Percentiles rank a stretch among this genome's conserved stretches.
These are phyloP conservation scores for Cyanistes caeruleus DNA, from an alignment of 2,113 vertebrate genomes.

Conservation along the genomic window DNA sequence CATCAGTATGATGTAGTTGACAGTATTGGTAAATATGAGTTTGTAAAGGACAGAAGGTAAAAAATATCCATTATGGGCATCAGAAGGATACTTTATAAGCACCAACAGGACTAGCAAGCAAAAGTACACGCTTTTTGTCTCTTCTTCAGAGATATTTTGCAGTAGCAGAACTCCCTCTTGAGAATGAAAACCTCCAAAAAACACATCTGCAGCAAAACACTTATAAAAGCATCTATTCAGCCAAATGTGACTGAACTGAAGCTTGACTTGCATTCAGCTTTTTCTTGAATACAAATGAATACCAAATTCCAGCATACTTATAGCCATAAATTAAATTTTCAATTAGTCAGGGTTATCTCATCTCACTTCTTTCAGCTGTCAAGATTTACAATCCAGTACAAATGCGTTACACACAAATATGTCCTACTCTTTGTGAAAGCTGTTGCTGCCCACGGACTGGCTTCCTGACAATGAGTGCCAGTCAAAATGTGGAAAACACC, in stretches of 20 bases:
- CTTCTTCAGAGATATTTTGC: background rate
- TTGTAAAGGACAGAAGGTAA: constrained; percentile 1
- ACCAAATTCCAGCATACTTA: constrained; percentile 20
- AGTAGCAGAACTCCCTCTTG: constrained; percentile 12
- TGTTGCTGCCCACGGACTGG: constrained; percentile 32
- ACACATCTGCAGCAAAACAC: background rate
- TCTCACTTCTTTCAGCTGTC: background rate
- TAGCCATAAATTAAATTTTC: background rate
- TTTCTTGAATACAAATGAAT: constrained; percentile 7
- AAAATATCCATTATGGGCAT: background rate
- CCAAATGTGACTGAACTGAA: background rate
- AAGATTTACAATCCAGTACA: constrained; percentile 4
- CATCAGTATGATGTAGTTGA: background rate
- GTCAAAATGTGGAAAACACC: constrained; percentile 5
- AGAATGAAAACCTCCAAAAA: constrained; percentile 23
- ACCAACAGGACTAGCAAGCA: background rate
- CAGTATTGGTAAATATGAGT: background rate
- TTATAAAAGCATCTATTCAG: constrained; percentile 21
- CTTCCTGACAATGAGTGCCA: constrained; percentile 2
- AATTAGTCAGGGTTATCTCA: background rate
- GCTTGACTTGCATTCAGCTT: background rate
- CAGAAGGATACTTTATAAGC: background rate
- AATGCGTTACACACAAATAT: constrained; percentile 34
- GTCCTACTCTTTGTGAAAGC: constrained; percentile 29
- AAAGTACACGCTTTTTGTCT: background rate